Percentiles rank a stretch among this genome's conserved stretches.
phyloP scores from a whole-genome alignment of 2,888 invertebrate species.

The Plagodis pulveraria region DNA sequence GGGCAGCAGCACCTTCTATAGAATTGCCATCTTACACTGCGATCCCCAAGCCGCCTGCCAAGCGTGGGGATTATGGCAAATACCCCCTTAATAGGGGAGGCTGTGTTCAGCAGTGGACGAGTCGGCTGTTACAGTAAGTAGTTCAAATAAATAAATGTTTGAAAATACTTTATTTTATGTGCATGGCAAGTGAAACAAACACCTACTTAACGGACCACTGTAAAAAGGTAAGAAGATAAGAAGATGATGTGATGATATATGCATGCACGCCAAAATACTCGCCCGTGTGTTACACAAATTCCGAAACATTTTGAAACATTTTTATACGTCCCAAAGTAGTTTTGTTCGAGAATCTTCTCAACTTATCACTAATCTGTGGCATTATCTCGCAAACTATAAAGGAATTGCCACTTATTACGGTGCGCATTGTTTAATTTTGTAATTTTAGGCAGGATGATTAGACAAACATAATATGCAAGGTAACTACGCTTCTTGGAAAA shows the following conservation, averaged over 20 bases:
- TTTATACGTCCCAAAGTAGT: slow-evolving; percentile 30
- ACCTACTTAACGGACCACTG: no score
- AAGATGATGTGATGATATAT: not conserved
- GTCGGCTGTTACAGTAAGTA: not conserved
- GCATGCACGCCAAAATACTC: slow-evolving; percentile 5
- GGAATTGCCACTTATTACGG: slow-evolving; percentile 31
- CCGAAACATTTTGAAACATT: slow-evolving; percentile 32
- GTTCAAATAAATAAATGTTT: not conserved
- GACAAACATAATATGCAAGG: no score
- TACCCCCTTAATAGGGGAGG: no score
- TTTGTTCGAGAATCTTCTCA: slow-evolving; percentile 29
- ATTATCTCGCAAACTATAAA: slow-evolving; percentile 21
- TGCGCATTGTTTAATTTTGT: slow-evolving; percentile 17
- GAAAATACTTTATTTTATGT: not conserved
- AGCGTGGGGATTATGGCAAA: no score
- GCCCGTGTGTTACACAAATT: slow-evolving; percentile 20
- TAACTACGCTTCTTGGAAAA: no score
- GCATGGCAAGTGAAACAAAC: not conserved
- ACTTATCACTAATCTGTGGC: not conserved
- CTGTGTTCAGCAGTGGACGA: no score
- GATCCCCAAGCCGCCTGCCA: no score
- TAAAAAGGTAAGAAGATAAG: not conserved
- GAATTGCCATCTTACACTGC: no score
- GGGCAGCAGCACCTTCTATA: no score
- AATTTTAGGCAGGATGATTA: slow-evolving; percentile 8